These are phyloP conservation scores for Sylvietta virens DNA, from an alignment of 2,113 vertebrate genomes.

Conservation along the genomic window DNA sequence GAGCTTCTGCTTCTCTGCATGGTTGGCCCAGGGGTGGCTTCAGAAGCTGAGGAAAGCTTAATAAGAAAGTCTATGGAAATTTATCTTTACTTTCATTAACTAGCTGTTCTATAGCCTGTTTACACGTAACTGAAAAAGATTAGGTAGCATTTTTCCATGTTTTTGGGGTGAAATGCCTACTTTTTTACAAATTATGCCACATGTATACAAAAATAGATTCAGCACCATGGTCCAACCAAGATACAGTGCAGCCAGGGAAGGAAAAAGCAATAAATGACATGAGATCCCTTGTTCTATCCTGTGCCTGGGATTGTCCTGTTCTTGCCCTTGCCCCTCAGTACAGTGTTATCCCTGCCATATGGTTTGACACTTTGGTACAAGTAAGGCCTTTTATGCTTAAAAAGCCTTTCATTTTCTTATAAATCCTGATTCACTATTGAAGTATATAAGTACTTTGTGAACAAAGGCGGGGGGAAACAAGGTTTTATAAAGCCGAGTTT, in stretches of 20 bases:
- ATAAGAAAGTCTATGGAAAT: neutral
- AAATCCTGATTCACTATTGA: neutral
- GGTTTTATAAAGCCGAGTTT: neutral
- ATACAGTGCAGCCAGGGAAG: neutral
- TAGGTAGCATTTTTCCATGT: neutral
- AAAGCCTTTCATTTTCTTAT: neutral
- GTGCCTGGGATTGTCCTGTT: neutral
- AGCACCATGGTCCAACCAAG: neutral
- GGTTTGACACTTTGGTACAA: neutral
- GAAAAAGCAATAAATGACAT: neutral
- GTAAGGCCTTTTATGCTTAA: neutral
- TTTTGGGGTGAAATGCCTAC: neutral
- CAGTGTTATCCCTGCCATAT: neutral
- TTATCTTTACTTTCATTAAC: neutral
- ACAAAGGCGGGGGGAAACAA: neutral
- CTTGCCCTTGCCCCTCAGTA: neutral
- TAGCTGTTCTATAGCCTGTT: neutral
- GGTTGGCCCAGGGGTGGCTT: neutral
- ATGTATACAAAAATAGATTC: neutral
- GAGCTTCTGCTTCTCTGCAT: neutral
- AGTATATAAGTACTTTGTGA: neutral
- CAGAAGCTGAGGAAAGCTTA: neutral
- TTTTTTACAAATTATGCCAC: neutral
- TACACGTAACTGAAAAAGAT: neutral
- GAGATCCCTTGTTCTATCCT: accelerated